Conservation (phyloP, 1,140 invertebrate species). For the Atta cephalotes region DNA sequence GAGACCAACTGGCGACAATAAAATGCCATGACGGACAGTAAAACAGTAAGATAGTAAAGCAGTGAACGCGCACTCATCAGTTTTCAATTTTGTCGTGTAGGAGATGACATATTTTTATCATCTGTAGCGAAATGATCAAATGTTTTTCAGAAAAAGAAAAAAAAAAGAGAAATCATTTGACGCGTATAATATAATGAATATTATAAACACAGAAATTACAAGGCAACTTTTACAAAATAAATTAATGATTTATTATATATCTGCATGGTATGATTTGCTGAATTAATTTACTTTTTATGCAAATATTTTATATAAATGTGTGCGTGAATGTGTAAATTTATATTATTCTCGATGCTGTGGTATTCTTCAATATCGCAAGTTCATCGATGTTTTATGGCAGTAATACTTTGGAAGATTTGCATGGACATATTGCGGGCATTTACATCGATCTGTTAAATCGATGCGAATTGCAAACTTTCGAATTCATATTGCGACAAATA, state of each 20-base stretch:
- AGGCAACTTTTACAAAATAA: neutral
- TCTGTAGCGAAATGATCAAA: neutral
- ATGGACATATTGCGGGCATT: neutral
- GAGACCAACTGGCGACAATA: constrained; percentile 12
- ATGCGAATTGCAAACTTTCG: constrained; percentile 25
- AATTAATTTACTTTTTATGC: neutral
- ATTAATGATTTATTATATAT: neutral
- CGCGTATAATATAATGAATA: neutral
- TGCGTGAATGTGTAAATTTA: neutral
- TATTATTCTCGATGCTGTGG: neutral
- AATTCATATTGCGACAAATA: constrained; percentile 62
- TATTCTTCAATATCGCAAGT: neutral
- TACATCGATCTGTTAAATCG: neutral
- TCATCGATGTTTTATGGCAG: neutral
- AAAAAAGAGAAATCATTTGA: neutral
- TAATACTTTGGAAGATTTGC: neutral
- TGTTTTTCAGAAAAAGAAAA: neutral
- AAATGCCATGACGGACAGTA: neutral
- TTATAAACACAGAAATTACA: neutral
- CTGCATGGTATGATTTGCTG: neutral
- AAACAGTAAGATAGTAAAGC: constrained; percentile 14
- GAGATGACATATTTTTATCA: neutral
- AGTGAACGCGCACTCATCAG: neutral
- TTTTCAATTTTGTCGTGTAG: neutral
- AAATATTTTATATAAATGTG: neutral